Evolutionary conservation across 2,797 vertebrate genomes (phyloP).

Genomic region (Peromyscus attwateri): DNA sequence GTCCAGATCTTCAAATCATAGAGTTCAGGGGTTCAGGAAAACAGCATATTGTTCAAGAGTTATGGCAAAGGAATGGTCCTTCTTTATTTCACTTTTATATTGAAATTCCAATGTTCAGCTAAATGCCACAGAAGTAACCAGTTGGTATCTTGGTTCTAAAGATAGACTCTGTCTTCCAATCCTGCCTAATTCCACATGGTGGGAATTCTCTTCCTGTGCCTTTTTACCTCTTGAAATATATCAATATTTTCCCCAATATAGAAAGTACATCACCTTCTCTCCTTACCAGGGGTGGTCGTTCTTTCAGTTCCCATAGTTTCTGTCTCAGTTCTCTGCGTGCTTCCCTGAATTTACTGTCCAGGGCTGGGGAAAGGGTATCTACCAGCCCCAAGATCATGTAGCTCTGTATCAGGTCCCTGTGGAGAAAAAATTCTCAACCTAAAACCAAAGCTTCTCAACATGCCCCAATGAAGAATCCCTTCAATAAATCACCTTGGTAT

Average conservation of each 20-base stretch:
- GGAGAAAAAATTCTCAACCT: slow-evolving; percentile 53
- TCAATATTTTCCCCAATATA: no score
- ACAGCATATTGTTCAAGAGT: neutral
- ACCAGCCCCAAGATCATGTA: slow-evolving; percentile 88
- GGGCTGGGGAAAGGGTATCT: slow-evolving; percentile 87
- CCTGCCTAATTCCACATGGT: neutral
- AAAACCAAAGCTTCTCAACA: neutral
- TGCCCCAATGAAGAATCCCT: neutral
- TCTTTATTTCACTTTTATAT: neutral
- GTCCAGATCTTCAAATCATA: neutral
- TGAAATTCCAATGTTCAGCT: neutral
- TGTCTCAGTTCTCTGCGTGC: slow-evolving; percentile 83
- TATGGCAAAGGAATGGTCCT: neutral
- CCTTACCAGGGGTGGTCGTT: slow-evolving; percentile 83
- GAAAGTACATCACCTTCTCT: neutral
- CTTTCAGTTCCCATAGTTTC: slow-evolving; percentile 81
- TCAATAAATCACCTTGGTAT: neutral
- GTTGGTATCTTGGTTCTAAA: neutral
- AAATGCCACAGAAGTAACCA: neutral
- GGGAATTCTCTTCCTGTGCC: neutral
- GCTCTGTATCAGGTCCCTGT: slow-evolving; percentile 85
- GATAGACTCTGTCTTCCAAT: neutral
- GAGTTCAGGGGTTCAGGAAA: neutral
- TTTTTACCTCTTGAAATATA: neutral
- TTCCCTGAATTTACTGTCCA: slow-evolving; percentile 87